These are phyloP conservation scores for Drosophila triauraria DNA, from an alignment of 1,140 invertebrate genomes.

Conservation along the genomic window DNA sequence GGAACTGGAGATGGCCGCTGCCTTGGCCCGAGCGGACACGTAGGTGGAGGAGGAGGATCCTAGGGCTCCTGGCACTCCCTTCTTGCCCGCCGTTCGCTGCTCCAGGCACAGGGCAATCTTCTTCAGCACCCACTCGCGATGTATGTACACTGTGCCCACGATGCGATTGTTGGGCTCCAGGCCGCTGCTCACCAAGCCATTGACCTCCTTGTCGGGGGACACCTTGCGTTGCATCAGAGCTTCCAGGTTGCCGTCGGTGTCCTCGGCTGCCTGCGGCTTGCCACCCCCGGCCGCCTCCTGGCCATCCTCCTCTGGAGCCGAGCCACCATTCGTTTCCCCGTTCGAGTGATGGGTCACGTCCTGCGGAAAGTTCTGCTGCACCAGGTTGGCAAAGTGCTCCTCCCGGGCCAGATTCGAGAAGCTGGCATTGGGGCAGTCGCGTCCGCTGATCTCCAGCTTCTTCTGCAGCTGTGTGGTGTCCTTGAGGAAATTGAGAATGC, in stretches of 20 bases:
- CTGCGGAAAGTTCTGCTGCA: conserved; percentile 80
- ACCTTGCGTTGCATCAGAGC: conserved; percentile 79
- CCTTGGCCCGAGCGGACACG: conserved; percentile 70
- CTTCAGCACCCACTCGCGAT: conserved; percentile 96
- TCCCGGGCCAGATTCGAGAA: conserved; percentile 83
- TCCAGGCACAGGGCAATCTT: conserved; percentile 97
- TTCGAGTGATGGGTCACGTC: conserved; percentile 49
- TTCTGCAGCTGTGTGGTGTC: conserved; percentile 84
- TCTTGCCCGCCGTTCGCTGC: conserved; percentile 88
- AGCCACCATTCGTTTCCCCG: conserved; percentile 34
- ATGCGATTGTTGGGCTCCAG: conserved; percentile 45
- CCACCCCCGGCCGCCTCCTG: conserved; percentile 30
- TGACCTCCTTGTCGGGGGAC: conserved; percentile 83
- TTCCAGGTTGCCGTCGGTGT: conserved; percentile 78
- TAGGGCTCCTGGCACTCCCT: conserved; percentile 63
- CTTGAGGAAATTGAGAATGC: conserved; percentile 84
- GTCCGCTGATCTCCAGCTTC: conserved; percentile 78
- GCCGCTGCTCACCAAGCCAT: conserved; percentile 59
- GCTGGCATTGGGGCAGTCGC: conserved; percentile 82
- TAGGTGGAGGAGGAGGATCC: conserved; percentile 62
- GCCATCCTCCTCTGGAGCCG: conserved; percentile 63
- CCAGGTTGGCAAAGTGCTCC: conserved; percentile 84
- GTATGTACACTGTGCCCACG: conserved; percentile 76
- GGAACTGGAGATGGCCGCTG: conserved; percentile 74
- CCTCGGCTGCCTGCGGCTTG: conserved; percentile 37